phyloP scores from a whole-genome alignment of 2,113 vertebrate species.

The Callospermophilus lateralis region DNA sequence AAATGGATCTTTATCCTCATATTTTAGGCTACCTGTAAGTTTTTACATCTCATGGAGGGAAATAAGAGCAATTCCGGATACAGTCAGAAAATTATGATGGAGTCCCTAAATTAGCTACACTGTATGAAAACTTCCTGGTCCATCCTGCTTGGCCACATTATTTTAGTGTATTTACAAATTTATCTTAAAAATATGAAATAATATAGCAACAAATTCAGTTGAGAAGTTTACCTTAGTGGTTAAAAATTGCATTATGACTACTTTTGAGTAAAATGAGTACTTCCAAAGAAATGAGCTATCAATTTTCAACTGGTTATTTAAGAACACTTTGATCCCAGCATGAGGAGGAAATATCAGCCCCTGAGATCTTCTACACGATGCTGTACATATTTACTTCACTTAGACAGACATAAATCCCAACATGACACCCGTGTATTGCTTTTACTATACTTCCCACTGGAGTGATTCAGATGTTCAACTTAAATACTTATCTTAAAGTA shows the following conservation, averaged over 20 bases:
- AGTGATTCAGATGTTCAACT: conserved; percentile 60
- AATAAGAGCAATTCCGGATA: neutral
- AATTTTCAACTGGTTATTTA: conserved; percentile 18
- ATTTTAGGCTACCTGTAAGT: neutral
- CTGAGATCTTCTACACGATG: neutral
- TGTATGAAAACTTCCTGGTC: neutral
- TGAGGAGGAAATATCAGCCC: neutral
- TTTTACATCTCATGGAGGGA: neutral
- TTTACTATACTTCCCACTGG: conserved; percentile 59
- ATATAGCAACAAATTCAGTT: neutral
- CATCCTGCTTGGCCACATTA: neutral
- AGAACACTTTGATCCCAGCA: neutral
- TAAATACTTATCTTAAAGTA: conserved; percentile 64
- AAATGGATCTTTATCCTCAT: neutral
- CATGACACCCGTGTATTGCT: conserved; percentile 1
- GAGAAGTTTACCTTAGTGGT: neutral
- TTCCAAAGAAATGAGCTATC: neutral
- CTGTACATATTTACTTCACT: neutral
- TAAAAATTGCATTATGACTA: neutral
- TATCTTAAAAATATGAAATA: conserved; percentile 1
- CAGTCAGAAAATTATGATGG: neutral
- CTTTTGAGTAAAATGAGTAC: neutral
- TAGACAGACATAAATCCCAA: neutral
- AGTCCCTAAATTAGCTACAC: neutral
- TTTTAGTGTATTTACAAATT: neutral